phyloP scores from a whole-genome alignment of 1,140 invertebrate species.

The Coptotermes formosanus region DNA sequence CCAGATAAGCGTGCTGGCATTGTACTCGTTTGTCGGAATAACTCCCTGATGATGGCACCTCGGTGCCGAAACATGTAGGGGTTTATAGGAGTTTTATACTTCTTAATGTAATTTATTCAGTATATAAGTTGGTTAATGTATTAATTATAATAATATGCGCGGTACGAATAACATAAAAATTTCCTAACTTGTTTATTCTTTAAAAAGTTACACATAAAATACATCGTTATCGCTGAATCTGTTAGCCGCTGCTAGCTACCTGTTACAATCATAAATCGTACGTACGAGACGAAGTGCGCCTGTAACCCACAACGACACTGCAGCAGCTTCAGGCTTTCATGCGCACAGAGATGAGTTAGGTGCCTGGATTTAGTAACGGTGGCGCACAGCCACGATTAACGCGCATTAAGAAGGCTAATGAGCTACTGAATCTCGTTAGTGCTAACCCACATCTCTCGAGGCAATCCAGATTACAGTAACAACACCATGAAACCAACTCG shows the following conservation, averaged over 20 bases:
- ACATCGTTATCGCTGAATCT: background rate
- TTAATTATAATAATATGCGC: too few species aligned
- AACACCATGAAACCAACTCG: background rate
- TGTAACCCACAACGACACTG: too few species aligned
- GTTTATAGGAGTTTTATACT: too few species aligned
- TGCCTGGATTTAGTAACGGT: background rate
- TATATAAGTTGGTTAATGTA: too few species aligned
- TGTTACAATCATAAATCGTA: background rate
- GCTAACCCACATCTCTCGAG: background rate
- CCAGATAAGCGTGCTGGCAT: too few species aligned
- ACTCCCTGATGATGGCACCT: too few species aligned
- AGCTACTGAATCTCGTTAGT: background rate
- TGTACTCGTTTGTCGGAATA: too few species aligned
- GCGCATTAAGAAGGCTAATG: background rate
- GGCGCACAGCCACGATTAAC: background rate
- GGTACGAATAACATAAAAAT: too few species aligned
- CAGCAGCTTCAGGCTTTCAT: too few species aligned
- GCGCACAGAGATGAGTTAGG: background rate
- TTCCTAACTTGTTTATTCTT: too few species aligned
- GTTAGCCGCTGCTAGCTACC: background rate
- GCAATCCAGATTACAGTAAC: background rate
- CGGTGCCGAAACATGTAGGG: too few species aligned
- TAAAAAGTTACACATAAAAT: background rate
- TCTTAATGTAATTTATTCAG: too few species aligned
- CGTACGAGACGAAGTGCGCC: background rate